Evolutionary conservation across 2,888 invertebrate species (phyloP), one percentile per base, ranked within the genome.

Genomic region (Dasypogon diadema): DNA sequence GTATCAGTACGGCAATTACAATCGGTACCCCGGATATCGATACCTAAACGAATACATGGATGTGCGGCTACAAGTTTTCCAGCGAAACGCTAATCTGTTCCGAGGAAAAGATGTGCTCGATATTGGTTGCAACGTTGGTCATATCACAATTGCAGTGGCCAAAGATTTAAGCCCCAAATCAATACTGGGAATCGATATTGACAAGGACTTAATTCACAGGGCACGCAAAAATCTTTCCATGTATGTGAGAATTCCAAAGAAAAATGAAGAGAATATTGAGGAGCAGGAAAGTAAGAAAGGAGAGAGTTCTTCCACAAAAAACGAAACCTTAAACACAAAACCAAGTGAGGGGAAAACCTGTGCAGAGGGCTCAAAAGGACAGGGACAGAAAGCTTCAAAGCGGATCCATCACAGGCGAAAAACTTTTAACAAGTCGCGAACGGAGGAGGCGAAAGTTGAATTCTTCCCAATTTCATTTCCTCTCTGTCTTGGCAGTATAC

Each of bases 81-180:
- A 90, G 76, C 90, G 92, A 82, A 91, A 94, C 81, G 88, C 90
- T 54, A 93, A 96, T 81, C 89, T 98, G 83, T 98, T 99, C 85
- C 89, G 91, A 79, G 92, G 92, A 79, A 97, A 95, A 86, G 95
- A 96, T 85, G 93, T 99, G 55, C 88, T 99, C 79, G 99, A 99
- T 84, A 94, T 99, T 83, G 99, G 99, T 14, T 99, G 99, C 86
- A 99, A 99, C 87, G 94, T 96, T 77, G 99, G 99, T 0, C 96
- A 97, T 84, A 91, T 99, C 80, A 97, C 99, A 8, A 89, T 98
- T 48, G 92, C 93, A 0, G 90, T 99, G 63, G 99, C 97, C 0
- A 89, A 94, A 78, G 93, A 96, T 81, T 92, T 95, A 80, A 89
- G 91, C 37, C 97, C 98, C 2, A 91, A 91, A 78, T 93, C 93